Conservation (phyloP, 2,113 vertebrate genomes). For the Solenodon paradoxus region DNA sequence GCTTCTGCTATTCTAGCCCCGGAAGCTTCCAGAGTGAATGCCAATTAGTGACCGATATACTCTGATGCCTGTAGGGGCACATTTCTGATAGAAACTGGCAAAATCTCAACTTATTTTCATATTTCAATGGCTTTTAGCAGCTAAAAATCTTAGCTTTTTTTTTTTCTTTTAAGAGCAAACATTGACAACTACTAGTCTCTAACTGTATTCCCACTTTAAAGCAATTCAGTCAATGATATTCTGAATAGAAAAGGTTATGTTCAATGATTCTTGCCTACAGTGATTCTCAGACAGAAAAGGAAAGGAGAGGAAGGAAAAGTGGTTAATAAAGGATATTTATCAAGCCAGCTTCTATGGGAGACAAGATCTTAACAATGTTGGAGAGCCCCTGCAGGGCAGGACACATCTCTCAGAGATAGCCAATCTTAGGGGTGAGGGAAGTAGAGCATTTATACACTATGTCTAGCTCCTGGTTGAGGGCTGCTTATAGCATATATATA, state of each 20-base stretch:
- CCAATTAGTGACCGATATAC: slow-evolving; percentile 41
- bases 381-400: not conserved
- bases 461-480: not conserved
- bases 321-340: not conserved
- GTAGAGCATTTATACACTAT: not conserved
- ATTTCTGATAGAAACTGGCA: slow-evolving; percentile 36
- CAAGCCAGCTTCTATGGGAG: not conserved
- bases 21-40: slow-evolving; percentile 31
- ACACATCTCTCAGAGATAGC: not conserved
- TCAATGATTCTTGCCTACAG: not conserved
- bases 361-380: not conserved
- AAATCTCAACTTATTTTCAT: not conserved
- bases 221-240: not conserved
- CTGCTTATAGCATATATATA: not conserved
- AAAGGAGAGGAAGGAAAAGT: no score
- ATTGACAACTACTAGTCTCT: not conserved
- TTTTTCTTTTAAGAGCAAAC: slow-evolving; percentile 3
- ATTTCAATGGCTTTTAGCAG: not conserved
- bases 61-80: not conserved
- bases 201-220: not conserved
- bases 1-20: not conserved
- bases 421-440: not conserved
- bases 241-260: not conserved
- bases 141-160: not conserved
- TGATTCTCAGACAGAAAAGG: not conserved